Percentiles rank a stretch among this genome's conserved stretches.
phyloP scores from a whole-genome alignment of 2,113 vertebrate species.

The Chinchilla lanigera region DNA sequence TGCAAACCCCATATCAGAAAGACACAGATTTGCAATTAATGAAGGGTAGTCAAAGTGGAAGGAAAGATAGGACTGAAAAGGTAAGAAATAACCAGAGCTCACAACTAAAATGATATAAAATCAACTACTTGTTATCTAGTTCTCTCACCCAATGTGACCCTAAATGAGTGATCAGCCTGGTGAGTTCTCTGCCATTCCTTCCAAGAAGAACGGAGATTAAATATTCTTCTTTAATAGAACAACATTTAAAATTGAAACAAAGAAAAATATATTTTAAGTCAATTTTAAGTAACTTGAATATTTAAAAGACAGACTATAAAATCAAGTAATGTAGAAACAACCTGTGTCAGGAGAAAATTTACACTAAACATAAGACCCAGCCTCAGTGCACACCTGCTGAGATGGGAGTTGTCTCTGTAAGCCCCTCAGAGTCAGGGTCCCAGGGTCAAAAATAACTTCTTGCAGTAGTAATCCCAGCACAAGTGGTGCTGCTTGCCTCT shows the following conservation, averaged over 20 bases:
- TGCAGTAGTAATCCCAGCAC: not conserved
- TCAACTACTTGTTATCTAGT: not conserved
- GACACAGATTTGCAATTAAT: not conserved
- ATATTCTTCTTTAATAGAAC: conserved; percentile 26
- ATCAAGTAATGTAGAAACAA: not conserved
- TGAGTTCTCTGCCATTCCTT: not conserved
- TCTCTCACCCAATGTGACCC: not conserved
- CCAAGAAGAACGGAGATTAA: not conserved
- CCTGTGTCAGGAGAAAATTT: not conserved
- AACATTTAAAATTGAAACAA: conserved; percentile 38
- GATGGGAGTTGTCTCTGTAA: not conserved
- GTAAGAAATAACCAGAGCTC: not conserved
- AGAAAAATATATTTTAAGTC: not conserved
- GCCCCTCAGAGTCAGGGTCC: not conserved
- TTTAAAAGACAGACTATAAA: not conserved
- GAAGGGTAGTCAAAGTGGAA: not conserved
- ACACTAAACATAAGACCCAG: not conserved
- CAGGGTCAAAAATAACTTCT: not conserved
- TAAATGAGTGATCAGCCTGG: not conserved
- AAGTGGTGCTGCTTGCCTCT: not conserved
- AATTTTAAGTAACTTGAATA: conserved; percentile 9
- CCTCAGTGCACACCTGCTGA: not conserved
- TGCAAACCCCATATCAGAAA: not conserved
- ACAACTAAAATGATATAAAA: not conserved
- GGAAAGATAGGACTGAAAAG: not conserved